Evolutionary conservation across 2,113 vertebrate genomes (phyloP).

Genomic region (Phylloscopus trochilus): DNA sequence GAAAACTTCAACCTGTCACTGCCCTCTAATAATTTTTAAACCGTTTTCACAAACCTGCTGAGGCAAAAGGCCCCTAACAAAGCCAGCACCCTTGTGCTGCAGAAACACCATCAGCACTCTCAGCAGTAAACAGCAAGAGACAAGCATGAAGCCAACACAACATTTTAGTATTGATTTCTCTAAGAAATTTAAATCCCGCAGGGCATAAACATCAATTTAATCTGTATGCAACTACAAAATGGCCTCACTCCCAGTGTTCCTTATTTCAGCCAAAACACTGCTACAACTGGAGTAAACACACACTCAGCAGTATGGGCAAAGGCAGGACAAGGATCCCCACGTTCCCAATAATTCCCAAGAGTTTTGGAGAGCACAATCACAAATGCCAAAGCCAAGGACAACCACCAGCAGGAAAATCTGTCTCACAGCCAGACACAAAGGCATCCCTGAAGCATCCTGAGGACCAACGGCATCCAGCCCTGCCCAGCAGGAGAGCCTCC

Average conservation of each 20-base stretch:
- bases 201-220: slow-evolving; percentile 66
- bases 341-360: accelerated
- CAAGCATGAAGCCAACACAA: slow-evolving; percentile 51
- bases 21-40: neutral
- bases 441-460: accelerated
- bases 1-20: neutral
- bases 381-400: neutral
- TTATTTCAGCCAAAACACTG: slow-evolving; percentile 30
- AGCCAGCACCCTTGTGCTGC: neutral
- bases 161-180: slow-evolving; percentile 63
- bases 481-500: neutral
- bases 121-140: slow-evolving; percentile 43
- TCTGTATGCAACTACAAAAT: slow-evolving; percentile 62
- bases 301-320: neutral
- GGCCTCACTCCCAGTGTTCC: slow-evolving; percentile 4
- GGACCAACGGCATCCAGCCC: neutral
- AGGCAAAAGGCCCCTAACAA: neutral
- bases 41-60: neutral
- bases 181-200: slow-evolving; percentile 55
- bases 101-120: slow-evolving; percentile 28
- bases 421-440: neutral
- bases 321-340: neutral
- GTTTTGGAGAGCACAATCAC: neutral
- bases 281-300: neutral
- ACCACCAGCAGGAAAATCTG: neutral